Evolutionary conservation across 2,113 vertebrate species (phyloP), one percentile per base, ranked within the genome.

Genomic region (Catharus fuscescens): DNA sequence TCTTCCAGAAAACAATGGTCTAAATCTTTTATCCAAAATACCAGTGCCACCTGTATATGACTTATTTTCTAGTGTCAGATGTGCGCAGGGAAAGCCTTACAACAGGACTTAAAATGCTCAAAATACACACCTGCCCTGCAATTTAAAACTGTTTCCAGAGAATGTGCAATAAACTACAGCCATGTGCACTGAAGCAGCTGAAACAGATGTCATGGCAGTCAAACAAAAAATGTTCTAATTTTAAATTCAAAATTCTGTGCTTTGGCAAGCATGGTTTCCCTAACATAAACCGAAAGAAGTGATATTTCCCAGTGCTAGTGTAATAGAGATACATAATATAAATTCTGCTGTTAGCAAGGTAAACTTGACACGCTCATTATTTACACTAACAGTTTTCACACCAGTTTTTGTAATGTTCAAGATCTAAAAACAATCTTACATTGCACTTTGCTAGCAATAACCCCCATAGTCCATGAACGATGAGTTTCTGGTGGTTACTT

Each of bases 141-240:
- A 86, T 62, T 86, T 29, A 62, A 38, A 65, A 73, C n/a, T 28
- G 45, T 61, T 61, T 77, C 70, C 72, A 57, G 84, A 86, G 65
- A 93, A 48, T 44, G 67, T 57, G 29, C 89, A 81, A 57, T 94
- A 84, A 84, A 88, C 85, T 91, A 54, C 4, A 86, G 94, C 96
- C 80, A 94, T 67, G 50, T 92, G 44, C 80, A 24, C 32, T 53
- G 72, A 52, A 93, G 53, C 62, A 76, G 78, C 73, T 81, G 62
- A 90, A 93, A 94, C 59, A 96, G 84, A 95, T 95, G 84, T 70
- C 91, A 90, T 70, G 81, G 87, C 87, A 92, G 59, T 52, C 62
- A 95, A 95, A 88, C 59, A 76, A 90, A 93, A 95, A 65, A 47
- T 8, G 19, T 62, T 84, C 73, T 65, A 10, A 85, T 82, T 81